Percentiles rank a stretch among this genome's conserved stretches.
Evolutionary conservation across 2,797 vertebrate genomes (phyloP).

Genomic region (Danio aesculapii): DNA sequence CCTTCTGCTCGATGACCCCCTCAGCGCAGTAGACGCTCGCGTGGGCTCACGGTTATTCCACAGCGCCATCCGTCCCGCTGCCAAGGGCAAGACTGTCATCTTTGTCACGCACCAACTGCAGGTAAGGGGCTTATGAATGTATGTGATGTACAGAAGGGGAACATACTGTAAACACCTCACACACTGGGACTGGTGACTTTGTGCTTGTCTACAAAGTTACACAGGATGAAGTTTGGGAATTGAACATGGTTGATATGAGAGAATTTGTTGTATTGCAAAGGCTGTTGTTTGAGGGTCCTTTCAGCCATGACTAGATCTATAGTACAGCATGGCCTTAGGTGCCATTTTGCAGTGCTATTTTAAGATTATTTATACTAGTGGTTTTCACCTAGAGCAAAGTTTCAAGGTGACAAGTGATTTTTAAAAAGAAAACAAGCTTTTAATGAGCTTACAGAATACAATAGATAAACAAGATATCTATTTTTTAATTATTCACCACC

Average conservation of each 20-base stretch:
- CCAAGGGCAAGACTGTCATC: constrained; percentile 79
- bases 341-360: background rate
- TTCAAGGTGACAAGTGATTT: no score
- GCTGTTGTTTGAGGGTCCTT: background rate
- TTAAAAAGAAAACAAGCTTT: no score
- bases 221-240: background rate
- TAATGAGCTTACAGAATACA: no score
- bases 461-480: no score
- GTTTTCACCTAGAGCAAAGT: no score
- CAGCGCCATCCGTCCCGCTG: constrained; percentile 73
- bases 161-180: background rate
- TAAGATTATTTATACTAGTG: no score
- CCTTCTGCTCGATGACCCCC: constrained; percentile 85
- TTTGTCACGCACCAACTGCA: constrained; percentile 89
- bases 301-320: background rate
- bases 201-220: background rate
- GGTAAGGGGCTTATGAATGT: constrained; percentile 65
- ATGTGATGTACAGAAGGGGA: background rate
- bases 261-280: background rate
- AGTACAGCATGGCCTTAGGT: constrained; percentile 3
- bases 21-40: constrained; percentile 83
- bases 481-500: no score
- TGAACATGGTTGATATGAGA: background rate
- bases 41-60: constrained; percentile 82
- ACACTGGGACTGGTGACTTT: background rate